Evolutionary conservation across 2,888 invertebrate genomes (phyloP).

Genomic region (Lampropteryx suffumata): DNA sequence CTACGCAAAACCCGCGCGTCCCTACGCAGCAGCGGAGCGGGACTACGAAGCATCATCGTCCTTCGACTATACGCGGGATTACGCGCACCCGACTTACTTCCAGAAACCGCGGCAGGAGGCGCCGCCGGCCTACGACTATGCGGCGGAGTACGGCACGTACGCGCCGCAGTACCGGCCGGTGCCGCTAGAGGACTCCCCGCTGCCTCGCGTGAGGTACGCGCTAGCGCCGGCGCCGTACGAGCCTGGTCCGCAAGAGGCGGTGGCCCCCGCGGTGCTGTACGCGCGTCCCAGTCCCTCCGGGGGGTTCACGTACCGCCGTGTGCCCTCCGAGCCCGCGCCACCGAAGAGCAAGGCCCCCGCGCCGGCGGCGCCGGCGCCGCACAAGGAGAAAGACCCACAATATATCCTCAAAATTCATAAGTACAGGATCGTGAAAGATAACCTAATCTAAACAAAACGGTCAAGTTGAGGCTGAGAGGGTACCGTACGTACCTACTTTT

Average conservation of each 20-base stretch:
- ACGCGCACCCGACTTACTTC: background rate
- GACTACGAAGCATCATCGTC: conserved; percentile 13
- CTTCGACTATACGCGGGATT: background rate
- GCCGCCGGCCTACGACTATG: conserved; percentile 11
- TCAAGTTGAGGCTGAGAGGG: no score
- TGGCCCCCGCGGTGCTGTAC: conserved; percentile 55
- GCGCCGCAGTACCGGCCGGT: conserved; percentile 22
- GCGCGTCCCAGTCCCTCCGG: conserved; percentile 62
- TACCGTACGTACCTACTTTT: no score
- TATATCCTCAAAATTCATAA: conserved; percentile 65
- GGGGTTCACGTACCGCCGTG: conserved; percentile 61
- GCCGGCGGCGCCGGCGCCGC: conserved; percentile 21
- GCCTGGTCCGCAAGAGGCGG: conserved; percentile 33
- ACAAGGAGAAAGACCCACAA: conserved; percentile 40
- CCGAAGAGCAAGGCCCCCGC: conserved; percentile 38
- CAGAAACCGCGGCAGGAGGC: conserved; percentile 4
- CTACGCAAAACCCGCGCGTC: conserved; percentile 7
- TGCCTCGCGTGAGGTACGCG: conserved; percentile 18
- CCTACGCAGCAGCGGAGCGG: conserved; percentile 5
- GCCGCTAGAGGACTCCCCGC: background rate
- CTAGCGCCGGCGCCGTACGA: conserved; percentile 21
- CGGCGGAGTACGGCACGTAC: conserved; percentile 27
- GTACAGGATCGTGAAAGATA: conserved; percentile 53
- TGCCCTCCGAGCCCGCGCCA: conserved; percentile 33
- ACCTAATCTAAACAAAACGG: conserved; percentile 31